Base-by-base conservation (phyloP, 2,797 vertebrate genomes). In the Acanthis flammea region DNA sequence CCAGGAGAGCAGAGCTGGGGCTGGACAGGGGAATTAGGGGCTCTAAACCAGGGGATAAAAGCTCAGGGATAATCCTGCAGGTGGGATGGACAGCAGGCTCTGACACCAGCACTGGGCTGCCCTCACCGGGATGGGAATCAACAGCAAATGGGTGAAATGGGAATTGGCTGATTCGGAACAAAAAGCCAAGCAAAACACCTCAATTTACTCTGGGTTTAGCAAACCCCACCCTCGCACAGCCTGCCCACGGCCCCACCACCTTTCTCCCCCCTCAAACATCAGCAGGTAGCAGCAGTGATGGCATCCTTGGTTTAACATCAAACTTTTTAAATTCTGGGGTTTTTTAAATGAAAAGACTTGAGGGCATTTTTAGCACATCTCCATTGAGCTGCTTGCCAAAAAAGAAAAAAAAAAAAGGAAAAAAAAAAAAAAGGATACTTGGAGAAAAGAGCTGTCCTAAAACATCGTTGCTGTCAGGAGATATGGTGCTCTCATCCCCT, bases 191-290 rank as follows among this genome's bases (percentile, higher is more conserved):
- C 1, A 22, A 79, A 58, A 35, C 55, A 6, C 7, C 12, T 17
- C 31, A 5, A 0, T 54, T 58, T 12, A 24, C 0, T 7, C 7
- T 4, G 27, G 66, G 31, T 5, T 67, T 24, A 37, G 47, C 2
- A 2, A 25, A 18, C 14, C n/a, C 33, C 48, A 10, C 5, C 66
- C 41, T 62, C 2, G 0, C 62, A 10, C 22, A 70, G 55, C 55
- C 75, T 41, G n/a, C 10, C 74, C 5, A 1, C n/a, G 48, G 53
- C 75, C 31, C 2, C 0, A 7, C 6, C 53, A 33, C 63, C 67
- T 24, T 57, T 35, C 53, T 47, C n/a, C 58, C 3, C 39, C 12
- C 31, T 9, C 19, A 19, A 22, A 6, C 37, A 50, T 19, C 44
- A 30, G 19, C 74, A 66, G 62, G 14, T 58, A 39, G 48, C 44